Evolutionary conservation across 2,797 vertebrate genomes (phyloP).

Genomic region (Denticeps clupeoides): DNA sequence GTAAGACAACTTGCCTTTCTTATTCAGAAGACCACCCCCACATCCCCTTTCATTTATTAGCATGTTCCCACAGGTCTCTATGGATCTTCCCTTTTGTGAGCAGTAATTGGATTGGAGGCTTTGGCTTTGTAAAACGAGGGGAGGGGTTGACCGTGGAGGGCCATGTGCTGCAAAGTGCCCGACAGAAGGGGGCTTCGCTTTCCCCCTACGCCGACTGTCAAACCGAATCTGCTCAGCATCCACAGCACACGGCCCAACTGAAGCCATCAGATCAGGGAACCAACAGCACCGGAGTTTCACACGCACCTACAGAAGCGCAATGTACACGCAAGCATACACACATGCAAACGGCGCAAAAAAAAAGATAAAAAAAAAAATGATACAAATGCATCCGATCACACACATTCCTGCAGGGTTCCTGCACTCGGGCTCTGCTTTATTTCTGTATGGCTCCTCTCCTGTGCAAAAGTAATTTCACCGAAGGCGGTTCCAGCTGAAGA

Average conservation of each 20-base stretch:
- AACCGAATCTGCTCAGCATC: slow-evolving; percentile 15
- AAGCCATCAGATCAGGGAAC: slow-evolving; percentile 19
- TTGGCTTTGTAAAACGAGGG: slow-evolving; percentile 18
- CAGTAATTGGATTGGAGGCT: slow-evolving; percentile 20
- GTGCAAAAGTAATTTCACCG: slow-evolving; percentile 18
- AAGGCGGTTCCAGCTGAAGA: slow-evolving; percentile 17
- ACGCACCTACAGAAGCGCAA: slow-evolving; percentile 1
- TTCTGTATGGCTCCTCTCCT: slow-evolving; percentile 29
- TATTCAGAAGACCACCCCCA: no score
- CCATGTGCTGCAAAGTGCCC: slow-evolving; percentile 4
- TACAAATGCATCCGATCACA: background rate
- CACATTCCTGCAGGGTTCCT: background rate
- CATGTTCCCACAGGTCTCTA: background rate
- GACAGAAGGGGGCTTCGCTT: slow-evolving; percentile 12
- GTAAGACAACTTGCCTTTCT: background rate
- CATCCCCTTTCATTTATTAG: no score
- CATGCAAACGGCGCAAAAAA: background rate
- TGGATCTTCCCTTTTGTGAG: background rate
- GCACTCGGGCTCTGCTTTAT: slow-evolving; percentile 9
- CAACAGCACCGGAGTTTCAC: slow-evolving; percentile 8
- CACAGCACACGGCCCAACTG: slow-evolving; percentile 14
- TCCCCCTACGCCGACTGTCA: slow-evolving; percentile 9
- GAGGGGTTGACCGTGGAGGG: slow-evolving; percentile 10
- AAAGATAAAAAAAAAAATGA: no score
- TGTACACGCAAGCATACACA: background rate